Evolutionary conservation across 1,140 invertebrate species (phyloP).

Genomic region (Teleogryllus occipitalis): DNA sequence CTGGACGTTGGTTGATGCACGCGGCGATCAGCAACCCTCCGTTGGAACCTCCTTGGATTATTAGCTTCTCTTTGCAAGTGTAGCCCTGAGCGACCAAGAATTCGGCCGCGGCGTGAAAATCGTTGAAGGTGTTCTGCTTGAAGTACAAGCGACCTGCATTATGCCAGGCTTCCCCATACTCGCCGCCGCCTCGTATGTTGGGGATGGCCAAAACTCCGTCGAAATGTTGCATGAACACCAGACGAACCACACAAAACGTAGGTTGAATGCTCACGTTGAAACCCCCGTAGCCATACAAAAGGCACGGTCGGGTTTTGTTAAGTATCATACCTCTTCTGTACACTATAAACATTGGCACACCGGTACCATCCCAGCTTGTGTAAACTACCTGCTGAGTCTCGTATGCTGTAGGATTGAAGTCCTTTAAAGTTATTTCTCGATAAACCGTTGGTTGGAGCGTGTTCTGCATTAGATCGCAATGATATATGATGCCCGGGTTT

Average conservation of each 20-base stretch:
- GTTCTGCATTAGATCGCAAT: constrained; percentile 60
- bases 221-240: constrained; percentile 87
- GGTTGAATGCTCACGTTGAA: constrained; percentile 91
- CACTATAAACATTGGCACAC: constrained; percentile 96
- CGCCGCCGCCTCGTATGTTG: constrained; percentile 93
- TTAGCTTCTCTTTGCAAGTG: constrained; percentile 64
- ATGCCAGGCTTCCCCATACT: constrained; percentile 97
- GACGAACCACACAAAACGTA: constrained; percentile 68
- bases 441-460: constrained; percentile 35
- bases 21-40: constrained; percentile 91
- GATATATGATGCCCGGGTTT: constrained; percentile 83
- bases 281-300: constrained; percentile 95
- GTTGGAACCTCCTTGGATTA: constrained; percentile 92
- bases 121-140: constrained; percentile 97
- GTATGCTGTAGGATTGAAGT: constrained; percentile 73
- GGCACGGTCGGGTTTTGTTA: constrained; percentile 64
- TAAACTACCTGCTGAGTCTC: constrained; percentile 90
- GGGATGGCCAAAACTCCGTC: constrained; percentile 82
- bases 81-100: constrained; percentile 80
- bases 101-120: constrained; percentile 91
- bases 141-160: constrained; percentile 84
- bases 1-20: constrained; percentile 88
- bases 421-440: constrained; percentile 72
- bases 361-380: constrained; percentile 86
- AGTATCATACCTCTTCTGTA: constrained; percentile 58